These are phyloP conservation scores for Myxocyprinus asiaticus DNA, from an alignment of 2,113 vertebrate species.

Conservation along the genomic window DNA sequence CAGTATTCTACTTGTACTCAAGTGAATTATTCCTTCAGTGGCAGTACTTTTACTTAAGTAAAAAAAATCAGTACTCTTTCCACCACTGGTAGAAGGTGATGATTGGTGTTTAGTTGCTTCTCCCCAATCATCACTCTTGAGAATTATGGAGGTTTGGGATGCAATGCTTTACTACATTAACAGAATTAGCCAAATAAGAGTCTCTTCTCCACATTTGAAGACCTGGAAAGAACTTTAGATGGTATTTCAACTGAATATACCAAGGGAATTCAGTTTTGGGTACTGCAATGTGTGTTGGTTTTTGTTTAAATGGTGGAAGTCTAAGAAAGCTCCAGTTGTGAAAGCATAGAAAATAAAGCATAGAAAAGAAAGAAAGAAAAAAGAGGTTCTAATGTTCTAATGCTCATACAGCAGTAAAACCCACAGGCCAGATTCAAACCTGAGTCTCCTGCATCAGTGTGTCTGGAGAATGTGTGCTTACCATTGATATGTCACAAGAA, in stretches of 20 bases:
- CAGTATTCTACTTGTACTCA: too few species aligned
- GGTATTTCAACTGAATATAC: conserved; percentile 59
- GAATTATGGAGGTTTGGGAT: conserved; percentile 52
- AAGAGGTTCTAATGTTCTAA: not conserved
- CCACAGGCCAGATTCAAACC: not conserved
- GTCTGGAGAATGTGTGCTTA: too few species aligned
- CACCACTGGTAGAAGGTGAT: not conserved
- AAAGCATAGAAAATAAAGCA: conserved; percentile 55
- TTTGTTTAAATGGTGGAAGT: conserved; percentile 62
- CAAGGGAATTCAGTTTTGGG: conserved; percentile 66
- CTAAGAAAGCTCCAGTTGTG: conserved; percentile 40
- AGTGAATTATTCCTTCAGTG: too few species aligned
- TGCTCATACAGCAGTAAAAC: too few species aligned
- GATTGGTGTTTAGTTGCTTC: not conserved
- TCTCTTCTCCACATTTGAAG: conserved; percentile 63
- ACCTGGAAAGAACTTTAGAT: not conserved
- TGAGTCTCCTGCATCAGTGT: not conserved
- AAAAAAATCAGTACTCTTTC: too few species aligned
- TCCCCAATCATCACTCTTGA: not conserved
- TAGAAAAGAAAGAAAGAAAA: conserved; percentile 54
- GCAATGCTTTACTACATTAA: conserved; percentile 69
- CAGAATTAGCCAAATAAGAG: conserved; percentile 70
- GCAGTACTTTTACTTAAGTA: too few species aligned
- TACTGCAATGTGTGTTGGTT: conserved; percentile 65
- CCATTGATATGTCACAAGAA: too few species aligned